Base-by-base conservation (phyloP, 2,113 vertebrate genomes). In the Corvus hawaiiensis region DNA sequence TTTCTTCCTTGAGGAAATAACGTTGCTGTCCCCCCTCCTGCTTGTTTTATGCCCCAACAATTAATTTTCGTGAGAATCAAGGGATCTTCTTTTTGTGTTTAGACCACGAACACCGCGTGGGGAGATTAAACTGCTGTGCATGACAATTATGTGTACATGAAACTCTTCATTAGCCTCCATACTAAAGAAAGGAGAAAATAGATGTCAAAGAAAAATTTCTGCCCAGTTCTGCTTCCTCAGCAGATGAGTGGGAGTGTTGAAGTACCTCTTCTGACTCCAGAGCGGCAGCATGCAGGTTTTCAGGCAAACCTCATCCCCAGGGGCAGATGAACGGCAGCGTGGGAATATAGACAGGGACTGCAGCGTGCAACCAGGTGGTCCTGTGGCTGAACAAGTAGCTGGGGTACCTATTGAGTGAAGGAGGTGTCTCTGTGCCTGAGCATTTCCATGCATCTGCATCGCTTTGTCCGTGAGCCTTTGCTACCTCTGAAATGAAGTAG, bases 131-230 rank as follows among this genome's bases (percentile, higher is more conserved):
- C 56, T 84, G 33, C 88, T 17, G 68, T 85, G 77, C 79, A 27
- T 81, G 93, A 94, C 78, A 92, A 80, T 90, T 92, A 94, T 24
- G 56, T 61, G 88, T 95, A 75, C 58, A 3, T 81, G 88, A 91
- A 96, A 92, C 88, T 96, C 90, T 92, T 96, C 85, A 95, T 95
- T 94, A 92, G 82, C 75, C 44, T 71, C 61, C 0, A 0, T 54
- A 32, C 39, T 88, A 72, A 90, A 94, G 82, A 86, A 93, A 71
- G 52, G 55, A 90, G 52, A 77, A 94, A 94, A 95, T 63, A 81
- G 46, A 61, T 90, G 82, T 68, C 81, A 41, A 27, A 27, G 83
- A 68, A 68, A 51, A 92, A 87, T 28, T 88, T 77, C 84, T 97
- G 91, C 90, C 87, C 75, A 37, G 67, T 93, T 85, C 68, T 88